Evolutionary conservation across 2,888 invertebrate genomes (phyloP), one percentile per base, ranked within the genome.

Genomic region (Muscina levida): DNA sequence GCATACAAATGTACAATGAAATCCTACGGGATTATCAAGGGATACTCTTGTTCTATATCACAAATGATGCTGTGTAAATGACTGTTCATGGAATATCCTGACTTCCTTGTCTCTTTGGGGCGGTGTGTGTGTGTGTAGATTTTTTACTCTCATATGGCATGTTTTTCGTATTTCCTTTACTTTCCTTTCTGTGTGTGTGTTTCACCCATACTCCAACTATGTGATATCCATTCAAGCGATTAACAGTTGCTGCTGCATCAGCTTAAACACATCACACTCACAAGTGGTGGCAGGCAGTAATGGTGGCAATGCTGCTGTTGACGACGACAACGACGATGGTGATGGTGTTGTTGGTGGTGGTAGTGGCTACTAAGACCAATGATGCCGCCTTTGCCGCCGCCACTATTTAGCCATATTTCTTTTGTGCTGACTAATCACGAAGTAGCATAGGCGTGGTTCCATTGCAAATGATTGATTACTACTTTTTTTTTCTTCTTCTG

Each of bases 401-500:
- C 70, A 51, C 66, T 22, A 37, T 53, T 79, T 81, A 68, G 85
- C 85, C 85, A 85, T 86, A 85, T 86, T 85, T 83, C 83, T 84
- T 87, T 88, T 86, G 77, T 88, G 89, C 89, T 89, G 89, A 89
- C 85, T 89, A 88, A 89, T 87, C 85, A 87, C 86, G 86, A 87
- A 87, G 88, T 81, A 75, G 81, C 81, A 87, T 87, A 88, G 89
- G 89, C 89, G 89, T 89, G 89, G 89, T 86, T 86, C 88, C 84
- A 84, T 82, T 67, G 79, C 84, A 85, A 85, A 88, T 88, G 88
- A 88, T 88, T 88, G 88, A 88, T 88, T 88, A 85, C 86, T 85
- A 85, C 85, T 86, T 66, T 75, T 70, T 74, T 68, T n/a, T n/a
- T n/a, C n/a, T n/a, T n/a, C n/a, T n/a, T 76, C 59, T 59, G 59